Percentiles rank a stretch among this genome's conserved stretches.
Conservation (phyloP, 2,113 vertebrate genomes). For the Polypterus senegalus region DNA sequence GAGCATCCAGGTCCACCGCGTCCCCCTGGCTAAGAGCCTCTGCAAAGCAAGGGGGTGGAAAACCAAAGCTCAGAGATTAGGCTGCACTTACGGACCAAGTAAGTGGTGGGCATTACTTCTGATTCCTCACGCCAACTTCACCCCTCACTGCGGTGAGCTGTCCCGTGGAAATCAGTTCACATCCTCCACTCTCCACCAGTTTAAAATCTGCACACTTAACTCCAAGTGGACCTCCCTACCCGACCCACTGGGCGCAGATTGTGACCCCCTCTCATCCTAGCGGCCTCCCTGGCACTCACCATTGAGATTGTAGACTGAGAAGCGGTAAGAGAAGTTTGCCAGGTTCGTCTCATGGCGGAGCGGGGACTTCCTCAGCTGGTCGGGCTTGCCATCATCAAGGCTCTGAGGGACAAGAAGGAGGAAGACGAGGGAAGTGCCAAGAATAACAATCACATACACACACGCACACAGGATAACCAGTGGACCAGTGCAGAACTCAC, state of each 20-base stretch:
- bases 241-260: neutral
- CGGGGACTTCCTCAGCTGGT: constrained; percentile 81
- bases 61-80: neutral
- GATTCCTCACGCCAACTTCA: no score
- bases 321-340: constrained; percentile 97
- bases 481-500: constrained; percentile 26
- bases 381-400: constrained; percentile 79
- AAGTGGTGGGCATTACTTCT: no score
- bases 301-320: constrained; percentile 97
- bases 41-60: constrained; percentile 37
- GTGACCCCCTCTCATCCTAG: neutral
- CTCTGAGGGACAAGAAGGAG: constrained; percentile 44
- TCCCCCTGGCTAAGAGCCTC: constrained; percentile 95
- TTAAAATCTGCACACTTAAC: no score
- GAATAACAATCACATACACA: no score
- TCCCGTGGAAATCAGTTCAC: no score
- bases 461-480: neutral
- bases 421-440: constrained; percentile 2
- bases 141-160: no score
- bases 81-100: no score
- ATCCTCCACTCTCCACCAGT: no score
- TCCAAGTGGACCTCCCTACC: no score
- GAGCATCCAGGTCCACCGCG: constrained; percentile 85
- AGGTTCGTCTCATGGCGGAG: constrained; percentile 92
- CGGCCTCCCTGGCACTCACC: constrained; percentile 50